Base-by-base conservation (phyloP, 2,888 invertebrate species). In the Hypselothyrea guttata region DNA sequence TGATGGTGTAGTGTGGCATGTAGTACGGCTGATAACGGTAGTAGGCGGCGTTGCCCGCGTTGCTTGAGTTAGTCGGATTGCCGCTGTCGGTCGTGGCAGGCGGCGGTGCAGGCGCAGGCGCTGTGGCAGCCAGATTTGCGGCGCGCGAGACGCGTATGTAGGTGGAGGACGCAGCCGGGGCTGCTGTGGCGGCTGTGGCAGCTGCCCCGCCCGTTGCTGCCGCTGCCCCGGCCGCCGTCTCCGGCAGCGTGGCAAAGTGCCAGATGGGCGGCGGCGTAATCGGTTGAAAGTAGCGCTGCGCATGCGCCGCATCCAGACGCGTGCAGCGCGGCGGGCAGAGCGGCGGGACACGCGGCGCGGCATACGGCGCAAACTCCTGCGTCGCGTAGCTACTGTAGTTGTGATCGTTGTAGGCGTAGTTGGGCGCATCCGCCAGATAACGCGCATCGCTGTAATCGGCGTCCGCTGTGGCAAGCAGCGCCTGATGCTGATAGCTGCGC, bases 21-120 rank as follows among this genome's bases (percentile, higher is more conserved):
- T 71, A 85, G 12, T 74, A 85, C 1, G 81, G 86, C 28, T 83
- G 77, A 42, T 76, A 85, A 1, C 74, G 76, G 42, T 71, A 85
- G 8, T 74, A 69, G 1, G 74, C 53, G 8, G 65, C 49, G 22
- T n/a, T n/a, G n/a, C n/a, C n/a, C n/a, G n/a, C n/a, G n/a, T n/a
- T n/a, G n/a, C n/a, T n/a, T n/a, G n/a, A n/a, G n/a, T n/a, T n/a
- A n/a, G n/a, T n/a, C 4, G 81, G 85, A 61, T 62, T 85, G 27
- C 28, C 67, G 27, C 68, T 54, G 4, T 46, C 71, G 4, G 56
- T 15, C 8, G 54, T 1, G 15, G 52, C 54, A n/a, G 34, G 16
- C 30, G 27, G 46, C 9, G 1, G 69, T n/a, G 22, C 27, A 12
- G 30, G 22, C 11, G 18, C 31, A 33, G 40, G 11, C 15, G 45